Conservation (phyloP, 2,113 vertebrate genomes). For the Xyrauchen texanus region DNA sequence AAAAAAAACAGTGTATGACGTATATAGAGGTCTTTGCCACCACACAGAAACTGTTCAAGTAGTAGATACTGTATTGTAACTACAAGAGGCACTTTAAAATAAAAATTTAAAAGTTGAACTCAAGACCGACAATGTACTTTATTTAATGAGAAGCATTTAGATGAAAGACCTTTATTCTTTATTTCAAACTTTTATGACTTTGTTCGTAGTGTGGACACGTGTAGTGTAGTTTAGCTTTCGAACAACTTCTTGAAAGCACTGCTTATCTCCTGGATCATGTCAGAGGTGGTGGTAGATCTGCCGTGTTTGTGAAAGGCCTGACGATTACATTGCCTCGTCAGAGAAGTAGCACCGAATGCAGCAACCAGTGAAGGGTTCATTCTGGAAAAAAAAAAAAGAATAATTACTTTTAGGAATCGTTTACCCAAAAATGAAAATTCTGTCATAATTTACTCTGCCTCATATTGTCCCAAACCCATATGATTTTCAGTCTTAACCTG, state of each 20-base stretch:
- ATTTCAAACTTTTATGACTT: background rate
- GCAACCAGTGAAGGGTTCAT: slow-evolving; percentile 87
- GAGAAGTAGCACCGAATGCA: slow-evolving; percentile 87
- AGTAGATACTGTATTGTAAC: slow-evolving; percentile 27
- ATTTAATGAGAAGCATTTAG: background rate
- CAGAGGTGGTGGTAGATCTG: slow-evolving; percentile 88
- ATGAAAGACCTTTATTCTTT: slow-evolving; percentile 14
- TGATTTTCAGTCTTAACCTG: no score
- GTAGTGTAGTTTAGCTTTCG: slow-evolving; percentile 77
- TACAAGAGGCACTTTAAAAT: slow-evolving; percentile 50
- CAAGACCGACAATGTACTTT: background rate
- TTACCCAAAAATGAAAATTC: no score
- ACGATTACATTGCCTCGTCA: slow-evolving; percentile 88
- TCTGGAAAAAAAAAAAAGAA: slow-evolving; percentile 51
- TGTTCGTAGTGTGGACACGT: background rate
- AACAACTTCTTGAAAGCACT: slow-evolving; percentile 89
- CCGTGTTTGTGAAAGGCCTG: slow-evolving; percentile 90
- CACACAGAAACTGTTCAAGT: slow-evolving; percentile 2
- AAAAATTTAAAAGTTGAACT: slow-evolving; percentile 16
- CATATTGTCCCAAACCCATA: no score
- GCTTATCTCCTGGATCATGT: slow-evolving; percentile 93
- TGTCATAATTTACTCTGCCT: no score
- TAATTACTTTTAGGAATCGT: no score
- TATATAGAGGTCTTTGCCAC: slow-evolving; percentile 4
- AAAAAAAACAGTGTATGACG: slow-evolving; percentile 12